Conservation (phyloP, 2,113 vertebrate species). For the Himantopus leucocephalus region DNA sequence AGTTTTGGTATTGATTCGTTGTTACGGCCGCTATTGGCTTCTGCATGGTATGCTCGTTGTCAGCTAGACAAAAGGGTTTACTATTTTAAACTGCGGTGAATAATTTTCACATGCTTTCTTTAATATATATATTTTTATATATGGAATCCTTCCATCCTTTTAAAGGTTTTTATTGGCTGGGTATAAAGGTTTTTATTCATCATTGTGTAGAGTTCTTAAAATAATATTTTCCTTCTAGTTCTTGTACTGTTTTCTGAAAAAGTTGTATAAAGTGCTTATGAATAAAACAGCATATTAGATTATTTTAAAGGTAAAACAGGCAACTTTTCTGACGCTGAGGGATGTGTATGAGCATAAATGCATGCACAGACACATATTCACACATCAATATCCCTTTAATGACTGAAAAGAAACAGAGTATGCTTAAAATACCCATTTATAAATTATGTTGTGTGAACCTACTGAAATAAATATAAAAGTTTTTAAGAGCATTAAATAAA, state of each 20-base stretch:
- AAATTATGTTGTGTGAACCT: not conserved
- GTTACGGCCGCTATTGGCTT: conserved; percentile 50
- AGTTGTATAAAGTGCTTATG: not conserved
- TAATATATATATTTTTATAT: not conserved
- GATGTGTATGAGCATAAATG: not conserved
- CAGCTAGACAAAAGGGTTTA: conserved; percentile 77
- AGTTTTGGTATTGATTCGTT: conserved; percentile 51
- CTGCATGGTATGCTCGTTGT: conserved; percentile 70
- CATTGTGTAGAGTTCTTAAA: not conserved
- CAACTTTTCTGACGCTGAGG: not conserved
- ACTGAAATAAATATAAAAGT: conserved; percentile 16
- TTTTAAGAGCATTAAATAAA: conserved; percentile 28
- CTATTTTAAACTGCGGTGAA: not conserved
- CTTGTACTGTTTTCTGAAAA: not conserved
- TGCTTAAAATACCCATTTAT: not conserved
- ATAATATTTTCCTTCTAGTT: conserved; percentile 41
- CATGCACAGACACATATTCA: not conserved
- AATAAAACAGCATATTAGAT: conserved; percentile 48
- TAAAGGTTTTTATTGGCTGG: not conserved
- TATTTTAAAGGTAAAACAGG: conserved; percentile 18
- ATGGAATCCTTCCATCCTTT: not conserved
- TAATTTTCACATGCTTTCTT: conserved; percentile 1
- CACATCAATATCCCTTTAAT: not conserved
- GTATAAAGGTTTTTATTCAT: not conserved
- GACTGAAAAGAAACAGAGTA: not conserved